These are phyloP conservation scores for Marcusenius ussheri DNA, from an alignment of 2,113 vertebrate genomes.

Conservation along the genomic window DNA sequence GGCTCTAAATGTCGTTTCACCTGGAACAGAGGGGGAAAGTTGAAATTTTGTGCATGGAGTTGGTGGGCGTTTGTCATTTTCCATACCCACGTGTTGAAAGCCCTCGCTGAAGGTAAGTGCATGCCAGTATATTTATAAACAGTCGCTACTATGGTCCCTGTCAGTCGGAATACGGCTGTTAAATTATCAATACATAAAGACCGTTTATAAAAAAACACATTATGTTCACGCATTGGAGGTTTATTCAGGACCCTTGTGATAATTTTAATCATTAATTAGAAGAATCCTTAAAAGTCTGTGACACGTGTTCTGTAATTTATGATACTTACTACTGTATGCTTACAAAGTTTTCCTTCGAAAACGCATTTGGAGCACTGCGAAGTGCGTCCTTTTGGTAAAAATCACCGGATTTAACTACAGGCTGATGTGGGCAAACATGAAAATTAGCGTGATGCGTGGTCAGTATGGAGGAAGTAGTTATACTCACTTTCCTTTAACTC, in stretches of 20 bases:
- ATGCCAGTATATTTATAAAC: slow-evolving; percentile 1
- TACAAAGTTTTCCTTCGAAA: not conserved
- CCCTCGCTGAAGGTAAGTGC: slow-evolving; percentile 71
- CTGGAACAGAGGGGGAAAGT: slow-evolving; percentile 60
- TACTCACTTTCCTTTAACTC: not conserved
- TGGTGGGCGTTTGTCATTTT: slow-evolving; percentile 72
- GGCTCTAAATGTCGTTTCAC: not conserved
- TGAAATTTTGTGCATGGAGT: slow-evolving; percentile 59
- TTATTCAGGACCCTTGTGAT: not conserved
- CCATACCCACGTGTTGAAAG: slow-evolving; percentile 72
- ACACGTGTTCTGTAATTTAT: not conserved
- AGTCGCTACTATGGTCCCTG: not conserved
- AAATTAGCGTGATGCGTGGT: not conserved
- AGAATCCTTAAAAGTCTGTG: not conserved
- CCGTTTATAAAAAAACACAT: not conserved
- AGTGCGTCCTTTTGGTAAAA: not conserved
- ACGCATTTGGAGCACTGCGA: not conserved
- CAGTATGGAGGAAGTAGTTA: not conserved
- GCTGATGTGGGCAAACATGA: not conserved
- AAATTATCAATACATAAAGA: not conserved
- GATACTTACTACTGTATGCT: not conserved
- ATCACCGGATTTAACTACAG: not conserved
- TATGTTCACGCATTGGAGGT: not conserved
- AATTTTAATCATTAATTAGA: not conserved
- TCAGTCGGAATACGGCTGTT: not conserved